Conservation (phyloP, 2,113 vertebrate species). For the Ammodytes marinus region DNA sequence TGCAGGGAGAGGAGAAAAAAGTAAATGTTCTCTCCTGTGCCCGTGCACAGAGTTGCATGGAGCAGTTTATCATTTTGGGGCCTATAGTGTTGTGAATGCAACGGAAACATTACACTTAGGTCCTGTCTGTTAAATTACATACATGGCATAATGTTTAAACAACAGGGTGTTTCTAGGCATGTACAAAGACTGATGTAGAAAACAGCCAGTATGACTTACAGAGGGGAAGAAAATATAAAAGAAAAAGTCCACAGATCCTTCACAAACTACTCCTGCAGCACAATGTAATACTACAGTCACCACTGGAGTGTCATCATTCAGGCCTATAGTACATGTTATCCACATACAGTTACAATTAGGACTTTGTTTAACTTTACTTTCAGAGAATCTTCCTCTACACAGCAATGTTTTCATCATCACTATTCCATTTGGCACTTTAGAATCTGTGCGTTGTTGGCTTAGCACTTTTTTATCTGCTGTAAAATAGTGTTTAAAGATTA, state of each 20-base stretch:
- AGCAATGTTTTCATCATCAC: neutral
- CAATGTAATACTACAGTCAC: neutral
- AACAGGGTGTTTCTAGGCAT: neutral
- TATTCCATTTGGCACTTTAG: neutral
- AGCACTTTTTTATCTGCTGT: neutral
- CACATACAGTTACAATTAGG: neutral
- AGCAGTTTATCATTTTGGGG: constrained; percentile 61
- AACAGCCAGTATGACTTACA: constrained; percentile 6
- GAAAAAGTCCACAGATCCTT: constrained; percentile 22
- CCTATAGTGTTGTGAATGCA: constrained; percentile 35
- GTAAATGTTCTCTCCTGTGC: constrained; percentile 66
- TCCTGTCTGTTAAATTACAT: constrained; percentile 13
- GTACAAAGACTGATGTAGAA: neutral
- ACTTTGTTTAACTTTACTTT: neutral
- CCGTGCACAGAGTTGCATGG: constrained; percentile 54
- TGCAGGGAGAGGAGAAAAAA: constrained; percentile 36
- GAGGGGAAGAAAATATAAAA: neutral
- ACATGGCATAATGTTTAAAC: constrained; percentile 13
- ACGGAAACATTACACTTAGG: constrained; percentile 38
- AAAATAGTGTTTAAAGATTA: neutral
- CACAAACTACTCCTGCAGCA: constrained; percentile 20
- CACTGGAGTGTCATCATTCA: neutral
- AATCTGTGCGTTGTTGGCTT: neutral
- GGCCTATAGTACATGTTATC: neutral
- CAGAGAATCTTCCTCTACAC: neutral